Evolutionary conservation across 2,113 vertebrate genomes (phyloP).

Genomic region (Macquaria australasica): DNA sequence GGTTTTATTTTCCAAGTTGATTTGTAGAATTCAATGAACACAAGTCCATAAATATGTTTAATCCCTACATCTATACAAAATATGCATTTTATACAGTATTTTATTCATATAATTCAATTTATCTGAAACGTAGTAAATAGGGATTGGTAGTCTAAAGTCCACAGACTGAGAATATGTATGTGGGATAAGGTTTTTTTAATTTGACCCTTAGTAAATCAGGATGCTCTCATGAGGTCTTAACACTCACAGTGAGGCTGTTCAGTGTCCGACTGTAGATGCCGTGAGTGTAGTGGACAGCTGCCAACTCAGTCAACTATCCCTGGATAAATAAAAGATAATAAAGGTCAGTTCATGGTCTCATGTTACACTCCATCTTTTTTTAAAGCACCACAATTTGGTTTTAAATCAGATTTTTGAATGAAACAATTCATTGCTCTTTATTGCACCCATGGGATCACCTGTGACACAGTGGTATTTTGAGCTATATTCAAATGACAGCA

Average conservation of each 20-base stretch:
- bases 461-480: no score
- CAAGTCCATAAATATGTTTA: neutral
- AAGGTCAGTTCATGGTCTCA: neutral
- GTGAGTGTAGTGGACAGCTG: conserved; percentile 1
- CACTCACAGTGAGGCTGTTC: neutral
- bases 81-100: neutral
- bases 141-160: neutral
- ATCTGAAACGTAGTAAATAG: neutral
- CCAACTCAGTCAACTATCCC: neutral
- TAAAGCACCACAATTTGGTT: neutral
- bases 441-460: neutral
- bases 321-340: neutral
- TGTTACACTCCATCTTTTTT: neutral
- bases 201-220: neutral
- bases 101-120: neutral
- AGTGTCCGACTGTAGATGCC: neutral
- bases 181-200: no score
- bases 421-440: neutral
- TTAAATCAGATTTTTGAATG: neutral
- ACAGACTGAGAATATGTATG: no score
- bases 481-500: neutral
- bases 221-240: neutral
- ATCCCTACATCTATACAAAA: neutral
- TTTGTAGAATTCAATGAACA: neutral
- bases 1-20: neutral